Evolutionary conservation across 2,888 invertebrate species (phyloP), one percentile per base, ranked within the genome.

Genomic region (Rutpela maculata): DNA sequence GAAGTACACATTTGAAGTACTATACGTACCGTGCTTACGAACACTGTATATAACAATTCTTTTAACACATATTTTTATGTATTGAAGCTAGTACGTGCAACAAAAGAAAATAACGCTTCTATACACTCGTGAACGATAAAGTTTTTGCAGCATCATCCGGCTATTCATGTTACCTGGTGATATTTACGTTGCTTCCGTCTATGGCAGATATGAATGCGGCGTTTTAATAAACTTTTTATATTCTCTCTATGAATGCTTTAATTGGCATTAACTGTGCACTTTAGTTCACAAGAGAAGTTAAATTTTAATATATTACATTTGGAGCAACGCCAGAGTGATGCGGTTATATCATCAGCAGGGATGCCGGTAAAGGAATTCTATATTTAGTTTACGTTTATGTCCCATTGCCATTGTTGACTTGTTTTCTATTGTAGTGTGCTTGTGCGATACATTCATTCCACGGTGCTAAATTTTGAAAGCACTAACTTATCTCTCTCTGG

Each of bases 291-390:
- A 31, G 31, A 38, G 35, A 17, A 38, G 38, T 31, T 63, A 63
- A 35, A 67, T 35, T 67, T 67, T 18, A 67, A 67, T 55, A 62
- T 56, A 55, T 68, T 60, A 70, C 38, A 35, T 70, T 70, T 70
- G 60, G 60, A 70, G 60, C 70, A 60, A 17, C 19, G 70, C 59
- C 70, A 70, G 59, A 60, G 31, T 70, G 70, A 60, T 57, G 67
- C 31, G 55, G 70, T 70, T 70, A 60, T 70, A 59, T 70, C 70
- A 70, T 67, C 67, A 67, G 67, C 43, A 60, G 60, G 60, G 60
- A 60, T 60, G 22, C 60, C 35, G n/a, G 43, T 43, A 70, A 70
- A 55, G 67, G 55, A 50, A 60, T 60, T 56, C 60, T 70, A 70
- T 70, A 70, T 70, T 70, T 70, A 70, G 70, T 38, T 65, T 65